Conservation (phyloP, 2,113 vertebrate species). For the Ivindomyrus marchei region DNA sequence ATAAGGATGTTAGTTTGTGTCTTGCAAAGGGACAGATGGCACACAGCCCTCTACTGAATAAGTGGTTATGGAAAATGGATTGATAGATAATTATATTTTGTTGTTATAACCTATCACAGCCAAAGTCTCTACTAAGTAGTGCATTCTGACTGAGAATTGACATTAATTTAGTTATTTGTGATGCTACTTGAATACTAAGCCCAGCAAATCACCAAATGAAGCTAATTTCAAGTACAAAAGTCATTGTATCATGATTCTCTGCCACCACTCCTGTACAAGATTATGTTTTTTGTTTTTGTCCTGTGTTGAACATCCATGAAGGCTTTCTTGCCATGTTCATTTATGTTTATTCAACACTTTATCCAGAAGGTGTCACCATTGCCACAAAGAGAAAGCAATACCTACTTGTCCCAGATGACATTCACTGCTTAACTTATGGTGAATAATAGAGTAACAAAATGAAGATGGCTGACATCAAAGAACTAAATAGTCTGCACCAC, state of each 20-base stretch:
- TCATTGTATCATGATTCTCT: neutral
- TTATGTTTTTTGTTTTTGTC: neutral
- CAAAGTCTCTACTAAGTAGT: neutral
- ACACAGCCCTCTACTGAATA: neutral
- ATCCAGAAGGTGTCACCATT: slow-evolving; percentile 55
- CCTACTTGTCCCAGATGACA: neutral
- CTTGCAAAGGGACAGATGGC: neutral
- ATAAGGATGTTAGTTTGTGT: neutral
- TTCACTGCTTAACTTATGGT: neutral
- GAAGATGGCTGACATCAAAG: neutral
- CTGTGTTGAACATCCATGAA: neutral
- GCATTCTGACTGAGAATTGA: neutral
- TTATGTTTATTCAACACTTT: neutral
- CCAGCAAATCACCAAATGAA: neutral
- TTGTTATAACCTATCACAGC: neutral
- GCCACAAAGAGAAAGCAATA: slow-evolving; percentile 32
- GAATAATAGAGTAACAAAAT: neutral
- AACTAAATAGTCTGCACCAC: neutral
- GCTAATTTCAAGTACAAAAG: neutral
- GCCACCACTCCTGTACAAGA: neutral
- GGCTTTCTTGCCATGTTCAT: neutral
- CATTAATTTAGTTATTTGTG: neutral
- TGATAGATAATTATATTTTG: neutral
- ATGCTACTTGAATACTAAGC: neutral
- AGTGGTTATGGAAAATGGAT: neutral